These are phyloP conservation scores for Rhopalosiphum padi DNA, from an alignment of 1,140 invertebrate species.

Conservation along the genomic window DNA sequence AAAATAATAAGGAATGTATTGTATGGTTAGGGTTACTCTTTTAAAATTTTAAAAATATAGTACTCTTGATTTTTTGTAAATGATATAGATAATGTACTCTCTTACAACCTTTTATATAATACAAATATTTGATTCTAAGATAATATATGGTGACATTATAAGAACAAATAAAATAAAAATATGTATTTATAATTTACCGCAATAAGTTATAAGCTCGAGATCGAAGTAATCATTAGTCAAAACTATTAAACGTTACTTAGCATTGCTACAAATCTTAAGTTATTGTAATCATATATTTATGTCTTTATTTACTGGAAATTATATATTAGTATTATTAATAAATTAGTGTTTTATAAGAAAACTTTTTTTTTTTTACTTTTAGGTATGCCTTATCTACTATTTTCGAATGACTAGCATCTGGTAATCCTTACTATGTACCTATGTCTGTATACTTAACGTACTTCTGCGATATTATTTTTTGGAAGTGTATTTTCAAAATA, in stretches of 20 bases:
- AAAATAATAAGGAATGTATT: background rate
- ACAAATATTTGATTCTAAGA: background rate
- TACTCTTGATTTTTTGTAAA: no score
- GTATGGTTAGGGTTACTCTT: background rate
- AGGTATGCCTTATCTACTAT: background rate
- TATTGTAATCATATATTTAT: background rate
- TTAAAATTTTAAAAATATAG: no score
- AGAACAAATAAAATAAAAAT: no score
- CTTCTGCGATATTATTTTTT: background rate
- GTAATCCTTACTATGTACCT: background rate
- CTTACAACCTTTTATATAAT: background rate
- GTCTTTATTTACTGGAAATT: no score
- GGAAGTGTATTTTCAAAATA: background rate
- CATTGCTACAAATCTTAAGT: no score
- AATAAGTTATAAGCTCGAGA: no score
- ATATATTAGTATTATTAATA: background rate
- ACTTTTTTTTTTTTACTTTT: background rate
- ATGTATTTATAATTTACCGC: no score
- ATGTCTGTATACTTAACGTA: background rate
- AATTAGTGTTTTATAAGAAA: background rate
- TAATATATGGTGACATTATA: background rate
- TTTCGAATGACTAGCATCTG: background rate
- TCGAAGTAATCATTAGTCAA: no score
- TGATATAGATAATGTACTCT: background rate
- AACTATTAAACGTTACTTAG: no score